Percentiles rank a stretch among this genome's conserved stretches.
phyloP scores from a whole-genome alignment of 2,888 invertebrate species.

The Platerodrilus igneus region DNA sequence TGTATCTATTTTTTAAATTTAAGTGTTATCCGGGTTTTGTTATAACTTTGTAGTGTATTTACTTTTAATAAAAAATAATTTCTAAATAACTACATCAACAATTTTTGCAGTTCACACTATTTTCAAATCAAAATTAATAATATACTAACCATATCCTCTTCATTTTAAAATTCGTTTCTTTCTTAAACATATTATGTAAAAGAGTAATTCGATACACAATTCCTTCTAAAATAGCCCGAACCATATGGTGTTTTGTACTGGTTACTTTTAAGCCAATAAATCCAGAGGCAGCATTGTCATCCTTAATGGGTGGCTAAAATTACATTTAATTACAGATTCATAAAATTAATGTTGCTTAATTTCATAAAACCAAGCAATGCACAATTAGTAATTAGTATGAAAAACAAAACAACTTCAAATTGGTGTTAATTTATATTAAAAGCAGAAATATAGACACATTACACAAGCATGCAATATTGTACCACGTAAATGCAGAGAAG shows the following conservation, averaged over 20 bases:
- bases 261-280: slow-evolving; percentile 75
- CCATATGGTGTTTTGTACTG: slow-evolving; percentile 71
- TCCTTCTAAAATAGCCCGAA: slow-evolving; percentile 80
- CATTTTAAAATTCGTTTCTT: slow-evolving; percentile 50
- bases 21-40: too few relatives aligned
- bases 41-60: too few relatives aligned
- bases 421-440: too few relatives aligned
- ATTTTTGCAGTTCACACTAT: too few relatives aligned
- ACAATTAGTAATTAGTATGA: too few relatives aligned
- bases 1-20: too few relatives aligned
- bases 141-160: slow-evolving; percentile 31
- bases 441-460: too few relatives aligned
- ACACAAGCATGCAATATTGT: slow-evolving; percentile 17
- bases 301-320: slow-evolving; percentile 82
- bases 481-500: slow-evolving; percentile 15
- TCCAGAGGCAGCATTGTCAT: slow-evolving; percentile 76
- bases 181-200: slow-evolving; percentile 66
- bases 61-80: too few relatives aligned
- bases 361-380: background rate
- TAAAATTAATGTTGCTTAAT: background rate
- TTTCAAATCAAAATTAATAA: background rate
- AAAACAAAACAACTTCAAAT: slow-evolving; percentile 22
- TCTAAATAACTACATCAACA: too few relatives aligned
- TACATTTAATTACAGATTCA: background rate
- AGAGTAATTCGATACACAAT: slow-evolving; percentile 78